phyloP scores from a whole-genome alignment of 2,888 invertebrate genomes.

The Selenia dentaria region DNA sequence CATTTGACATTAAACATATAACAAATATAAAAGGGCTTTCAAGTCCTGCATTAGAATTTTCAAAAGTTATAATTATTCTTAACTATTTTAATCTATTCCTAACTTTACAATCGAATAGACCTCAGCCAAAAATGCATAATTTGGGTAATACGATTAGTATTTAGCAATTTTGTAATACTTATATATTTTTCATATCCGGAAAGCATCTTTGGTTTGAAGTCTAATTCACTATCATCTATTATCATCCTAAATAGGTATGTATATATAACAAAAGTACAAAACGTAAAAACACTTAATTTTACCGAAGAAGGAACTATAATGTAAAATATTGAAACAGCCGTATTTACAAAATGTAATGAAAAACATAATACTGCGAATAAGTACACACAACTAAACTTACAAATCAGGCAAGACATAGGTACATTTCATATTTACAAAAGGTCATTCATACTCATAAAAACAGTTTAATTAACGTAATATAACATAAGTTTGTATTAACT shows the following conservation, averaged over 20 bases:
- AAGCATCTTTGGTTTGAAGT: constrained; percentile 24
- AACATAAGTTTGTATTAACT: neutral
- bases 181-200: constrained; percentile 6
- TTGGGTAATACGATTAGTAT: too few relatives aligned
- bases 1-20: constrained; percentile 6
- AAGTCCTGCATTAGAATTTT: constrained; percentile 1
- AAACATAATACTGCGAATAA: constrained; percentile 26
- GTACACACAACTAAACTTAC: constrained; percentile 15
- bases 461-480: neutral
- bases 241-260: too few relatives aligned
- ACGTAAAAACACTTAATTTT: constrained; percentile 2
- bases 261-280: constrained; percentile 13
- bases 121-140: constrained; percentile 10
- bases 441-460: neutral
- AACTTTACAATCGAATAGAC: constrained; percentile 15
- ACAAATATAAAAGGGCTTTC: neutral
- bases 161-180: too few relatives aligned
- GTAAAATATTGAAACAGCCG: neutral
- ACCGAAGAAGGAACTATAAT: constrained; percentile 11
- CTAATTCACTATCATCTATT: constrained; percentile 7
- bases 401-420: constrained; percentile 31
- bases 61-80: neutral
- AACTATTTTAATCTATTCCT: neutral
- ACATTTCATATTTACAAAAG: constrained; percentile 22
- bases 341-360: constrained; percentile 27